Base-by-base conservation (phyloP, 1,140 invertebrate genomes). In the Heliconius eleuchia region DNA sequence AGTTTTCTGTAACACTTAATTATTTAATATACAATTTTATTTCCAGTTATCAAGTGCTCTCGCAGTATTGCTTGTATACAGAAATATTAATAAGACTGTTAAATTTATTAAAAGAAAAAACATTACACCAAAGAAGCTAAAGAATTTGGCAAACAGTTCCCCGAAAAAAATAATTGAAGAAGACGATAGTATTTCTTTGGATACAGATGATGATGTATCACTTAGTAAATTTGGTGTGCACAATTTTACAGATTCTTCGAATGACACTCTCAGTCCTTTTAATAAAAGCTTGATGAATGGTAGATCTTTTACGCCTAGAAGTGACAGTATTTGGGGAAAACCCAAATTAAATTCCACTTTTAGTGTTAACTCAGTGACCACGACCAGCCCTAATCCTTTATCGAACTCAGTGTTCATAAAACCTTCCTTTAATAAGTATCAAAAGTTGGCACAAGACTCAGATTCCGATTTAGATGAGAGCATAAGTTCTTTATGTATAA, bases 391-490 rank as follows among this genome's bases (percentile, higher is more conserved):
- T 39, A 89, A 86, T 82, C 85, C 86, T 46, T 78, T 91, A 9
- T 85, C 89, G 23, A 90, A 94, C 23, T 87, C 85, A 71, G 84
- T 94, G 71, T 93, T 93, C 73, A 75, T 87, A 18, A 94, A 93
- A 82, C 91, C 93, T 18, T 89, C 89, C 16, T 94, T 93, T 73
- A 91, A 93, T 77, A 90, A 90, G 70, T 94, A 92, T 80, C 93
- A 93, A 79, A 93, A 93, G 76, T 78, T 79, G 11, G 92, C 90
- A 74, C 90, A 92, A 55, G 92, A 94, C 77, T 94, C 93, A 1
- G 92, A 95, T 83, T 94, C 92, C 1, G 94, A 95, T 78, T 85
- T 95, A 80, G 92, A 95, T 80, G 91, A 95, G 80, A 94, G 94
- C 76, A 95, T 95, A 66, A 94, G 91, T 84, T 91, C 89, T 34